Conservation (phyloP, 2,888 invertebrate species). For the Corbicula japonica region DNA sequence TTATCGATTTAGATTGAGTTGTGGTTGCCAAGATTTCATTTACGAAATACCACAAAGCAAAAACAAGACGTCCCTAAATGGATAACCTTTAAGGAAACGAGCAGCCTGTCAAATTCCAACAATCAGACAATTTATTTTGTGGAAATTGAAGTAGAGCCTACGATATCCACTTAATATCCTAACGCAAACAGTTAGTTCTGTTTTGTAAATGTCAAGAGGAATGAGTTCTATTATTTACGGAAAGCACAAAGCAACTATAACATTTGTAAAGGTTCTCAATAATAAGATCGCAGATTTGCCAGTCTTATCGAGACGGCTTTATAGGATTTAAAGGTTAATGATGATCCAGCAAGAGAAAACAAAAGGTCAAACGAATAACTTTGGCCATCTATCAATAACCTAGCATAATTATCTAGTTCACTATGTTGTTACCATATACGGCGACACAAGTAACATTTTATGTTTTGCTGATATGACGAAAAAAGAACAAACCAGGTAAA, state of each 20-base stretch:
- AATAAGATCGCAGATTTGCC: constrained; percentile 12
- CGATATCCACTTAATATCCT: constrained; percentile 26
- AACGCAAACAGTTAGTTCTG: constrained; percentile 24
- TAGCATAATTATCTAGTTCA: too few relatives aligned
- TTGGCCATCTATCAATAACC: too few relatives aligned
- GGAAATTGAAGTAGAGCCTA: constrained; percentile 22
- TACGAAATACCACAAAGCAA: constrained; percentile 17
- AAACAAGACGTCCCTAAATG: constrained; percentile 6
- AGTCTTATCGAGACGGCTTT: background rate
- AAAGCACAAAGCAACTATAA: background rate
- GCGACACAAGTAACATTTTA: too few relatives aligned
- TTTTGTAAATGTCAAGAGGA: constrained; percentile 29
- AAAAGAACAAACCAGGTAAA: too few relatives aligned
- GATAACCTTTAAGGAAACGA: constrained; percentile 16
- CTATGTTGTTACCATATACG: too few relatives aligned
- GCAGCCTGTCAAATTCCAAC: constrained; percentile 16
- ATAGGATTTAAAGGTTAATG: constrained; percentile 29
- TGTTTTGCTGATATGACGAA: too few relatives aligned
- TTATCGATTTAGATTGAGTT: too few relatives aligned
- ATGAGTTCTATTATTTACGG: constrained; percentile 21
- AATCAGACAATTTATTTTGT: constrained; percentile 21
- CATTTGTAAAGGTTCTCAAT: constrained; percentile 14
- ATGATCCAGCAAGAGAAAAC: constrained; percentile 15
- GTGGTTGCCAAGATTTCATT: constrained; percentile 23
- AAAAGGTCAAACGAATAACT: constrained; percentile 18